A percentile compares a stretch with the other conserved stretches of the same genome.
Evolutionary conservation across 1,140 invertebrate species (phyloP).

Genomic region (Nasonia vitripennis): DNA sequence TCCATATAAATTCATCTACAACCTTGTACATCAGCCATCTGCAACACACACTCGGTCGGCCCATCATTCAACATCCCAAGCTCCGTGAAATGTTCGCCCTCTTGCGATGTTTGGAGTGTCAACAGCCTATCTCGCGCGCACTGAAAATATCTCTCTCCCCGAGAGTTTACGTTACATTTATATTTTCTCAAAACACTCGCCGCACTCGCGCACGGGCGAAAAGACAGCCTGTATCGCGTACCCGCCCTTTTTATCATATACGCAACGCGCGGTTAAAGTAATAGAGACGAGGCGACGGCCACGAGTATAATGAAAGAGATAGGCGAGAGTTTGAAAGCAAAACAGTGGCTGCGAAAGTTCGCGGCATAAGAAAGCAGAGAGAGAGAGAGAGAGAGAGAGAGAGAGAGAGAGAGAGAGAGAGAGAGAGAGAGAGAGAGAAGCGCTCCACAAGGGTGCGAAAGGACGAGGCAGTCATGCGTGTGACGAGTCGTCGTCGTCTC

Average conservation of each 20-base stretch:
- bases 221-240: background rate
- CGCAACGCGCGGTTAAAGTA: background rate
- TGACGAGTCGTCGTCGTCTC: slow-evolving; percentile 30
- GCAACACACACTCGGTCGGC: too few relatives aligned
- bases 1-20: too few relatives aligned
- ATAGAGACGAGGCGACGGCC: background rate
- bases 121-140: background rate
- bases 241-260: background rate
- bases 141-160: background rate
- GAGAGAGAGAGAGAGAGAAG: background rate
- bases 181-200: background rate
- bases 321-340: background rate
- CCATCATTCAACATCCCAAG: too few relatives aligned
- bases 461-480: slow-evolving; percentile 55
- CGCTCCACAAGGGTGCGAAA: slow-evolving; percentile 44
- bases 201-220: background rate
- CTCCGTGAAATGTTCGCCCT: background rate
- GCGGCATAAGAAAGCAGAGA: background rate
- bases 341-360: slow-evolving; percentile 34
- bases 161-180: background rate
- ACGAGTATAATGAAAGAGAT: background rate
- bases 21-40: too few relatives aligned
- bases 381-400: background rate
- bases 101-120: background rate
- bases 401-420: background rate